A percentile compares a stretch with the other conserved stretches of the same genome.
Evolutionary conservation across 1,140 invertebrate species (phyloP).

Genomic region (Samia ricini): DNA sequence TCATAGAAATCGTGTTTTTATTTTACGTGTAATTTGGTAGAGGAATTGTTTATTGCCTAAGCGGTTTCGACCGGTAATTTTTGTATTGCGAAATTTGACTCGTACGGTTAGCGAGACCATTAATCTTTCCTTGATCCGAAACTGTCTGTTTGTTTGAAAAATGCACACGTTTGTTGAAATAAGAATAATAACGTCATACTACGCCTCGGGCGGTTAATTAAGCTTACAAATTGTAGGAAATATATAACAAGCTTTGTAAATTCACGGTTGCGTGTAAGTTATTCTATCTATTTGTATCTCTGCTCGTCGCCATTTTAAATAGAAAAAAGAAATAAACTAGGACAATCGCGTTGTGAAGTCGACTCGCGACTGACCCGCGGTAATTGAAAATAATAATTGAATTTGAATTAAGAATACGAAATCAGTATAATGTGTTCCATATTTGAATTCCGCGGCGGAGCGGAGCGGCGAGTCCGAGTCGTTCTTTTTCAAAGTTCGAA

Average conservation of each 20-base stretch:
- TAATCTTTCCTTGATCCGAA: constrained; percentile 44
- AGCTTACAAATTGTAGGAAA: neutral
- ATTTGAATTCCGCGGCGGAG: constrained; percentile 63
- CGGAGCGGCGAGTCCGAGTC: constrained; percentile 12
- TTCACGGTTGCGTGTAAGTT: neutral
- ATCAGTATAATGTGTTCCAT: constrained; percentile 68
- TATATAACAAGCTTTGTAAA: neutral
- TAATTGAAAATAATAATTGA: constrained; percentile 75
- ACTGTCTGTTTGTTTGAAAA: constrained; percentile 45
- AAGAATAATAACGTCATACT: constrained; percentile 26
- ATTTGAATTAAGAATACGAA: constrained; percentile 71
- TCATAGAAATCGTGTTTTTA: constrained; percentile 22
- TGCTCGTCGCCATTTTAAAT: neutral
- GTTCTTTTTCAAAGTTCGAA: constrained; percentile 60
- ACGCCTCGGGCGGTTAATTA: constrained; percentile 12
- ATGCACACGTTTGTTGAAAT: constrained; percentile 33
- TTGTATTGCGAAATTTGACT: constrained; percentile 45
- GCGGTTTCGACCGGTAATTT: constrained; percentile 37
- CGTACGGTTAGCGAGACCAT: constrained; percentile 40
- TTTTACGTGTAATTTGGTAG: constrained; percentile 20
- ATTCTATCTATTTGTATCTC: neutral
- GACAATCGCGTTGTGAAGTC: constrained; percentile 44
- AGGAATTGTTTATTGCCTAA: constrained; percentile 38
- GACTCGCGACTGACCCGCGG: constrained; percentile 47
- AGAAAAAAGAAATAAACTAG: constrained; percentile 47